A percentile compares a stretch with the other conserved stretches of the same genome.
phyloP scores from a whole-genome alignment of 2,113 vertebrate genomes.

The Platysternon megacephalum region DNA sequence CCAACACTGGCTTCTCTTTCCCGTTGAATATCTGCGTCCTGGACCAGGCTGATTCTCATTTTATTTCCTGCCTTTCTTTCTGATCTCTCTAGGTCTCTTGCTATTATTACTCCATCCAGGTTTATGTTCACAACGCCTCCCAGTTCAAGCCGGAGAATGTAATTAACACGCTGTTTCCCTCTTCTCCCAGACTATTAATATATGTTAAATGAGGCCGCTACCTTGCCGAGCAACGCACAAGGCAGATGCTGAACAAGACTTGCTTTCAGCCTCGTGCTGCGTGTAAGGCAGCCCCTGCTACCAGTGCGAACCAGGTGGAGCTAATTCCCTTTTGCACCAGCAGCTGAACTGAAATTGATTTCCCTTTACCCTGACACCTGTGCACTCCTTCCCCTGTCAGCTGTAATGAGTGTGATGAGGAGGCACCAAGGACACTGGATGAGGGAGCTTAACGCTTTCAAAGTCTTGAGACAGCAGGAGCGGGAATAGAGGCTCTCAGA shows the following conservation, averaged over 20 bases:
- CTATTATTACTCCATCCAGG: slow-evolving; percentile 52
- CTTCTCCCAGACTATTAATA: slow-evolving; percentile 65
- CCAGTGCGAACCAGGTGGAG: neutral
- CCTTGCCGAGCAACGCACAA: slow-evolving; percentile 47
- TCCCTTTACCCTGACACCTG: neutral
- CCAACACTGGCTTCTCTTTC: neutral
- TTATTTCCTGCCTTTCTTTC: slow-evolving; percentile 44
- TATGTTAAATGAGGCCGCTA: slow-evolving; percentile 38
- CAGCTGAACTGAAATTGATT: neutral
- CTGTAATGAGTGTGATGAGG: accelerated
- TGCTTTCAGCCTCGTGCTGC: neutral
- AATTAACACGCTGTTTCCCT: slow-evolving; percentile 73
- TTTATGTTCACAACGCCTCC: slow-evolving; percentile 38
- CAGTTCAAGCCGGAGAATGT: slow-evolving; percentile 53
- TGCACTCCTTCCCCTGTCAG: neutral
- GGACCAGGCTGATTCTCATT: slow-evolving; percentile 16
- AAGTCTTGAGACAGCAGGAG: neutral
- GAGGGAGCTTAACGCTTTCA: neutral
- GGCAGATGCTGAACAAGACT: neutral
- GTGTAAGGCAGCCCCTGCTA: accelerated
- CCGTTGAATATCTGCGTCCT: neutral
- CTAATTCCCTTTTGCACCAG: neutral
- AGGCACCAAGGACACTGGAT: neutral
- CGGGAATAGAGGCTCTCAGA: neutral
- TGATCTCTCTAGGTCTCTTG: slow-evolving; percentile 20